Evolutionary conservation across 2,888 invertebrate genomes (phyloP).

Genomic region (Lepidochrysops patricia): DNA sequence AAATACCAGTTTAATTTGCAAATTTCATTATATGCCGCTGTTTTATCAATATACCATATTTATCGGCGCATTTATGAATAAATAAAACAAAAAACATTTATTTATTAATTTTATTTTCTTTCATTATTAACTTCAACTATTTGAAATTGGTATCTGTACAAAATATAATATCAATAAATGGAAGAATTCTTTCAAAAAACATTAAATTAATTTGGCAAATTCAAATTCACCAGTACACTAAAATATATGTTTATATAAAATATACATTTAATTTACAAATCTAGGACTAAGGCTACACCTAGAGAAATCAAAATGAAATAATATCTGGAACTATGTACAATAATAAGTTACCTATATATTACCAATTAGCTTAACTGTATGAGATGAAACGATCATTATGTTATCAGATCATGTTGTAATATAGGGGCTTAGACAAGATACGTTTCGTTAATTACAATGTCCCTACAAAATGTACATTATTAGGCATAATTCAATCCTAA

Average conservation of each 20-base stretch:
- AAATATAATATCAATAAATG: conserved; percentile 67
- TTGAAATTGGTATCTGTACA: conserved; percentile 66
- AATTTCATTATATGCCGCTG: too few species aligned
- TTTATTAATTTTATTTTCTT: conserved; percentile 70
- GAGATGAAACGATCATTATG: conserved; percentile 35
- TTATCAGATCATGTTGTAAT: conserved; percentile 40
- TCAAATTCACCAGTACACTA: conserved; percentile 63
- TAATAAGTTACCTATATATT: conserved; percentile 61
- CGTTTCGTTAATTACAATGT: too few species aligned
- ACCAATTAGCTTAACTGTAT: conserved; percentile 32
- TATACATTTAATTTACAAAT: conserved; percentile 69
- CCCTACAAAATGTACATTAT: too few species aligned
- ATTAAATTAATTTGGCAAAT: conserved; percentile 71
- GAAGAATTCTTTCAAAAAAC: conserved; percentile 55
- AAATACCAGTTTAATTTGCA: too few species aligned
- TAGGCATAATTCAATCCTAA: too few species aligned
- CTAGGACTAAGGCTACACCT: conserved; percentile 37
- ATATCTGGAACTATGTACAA: conserved; percentile 63
- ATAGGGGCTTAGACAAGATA: too few species aligned
- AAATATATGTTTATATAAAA: conserved; percentile 64
- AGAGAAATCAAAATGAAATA: conserved; percentile 50
- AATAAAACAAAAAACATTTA: conserved; percentile 53
- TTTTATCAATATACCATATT: not conserved
- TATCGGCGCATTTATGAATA: conserved; percentile 28
- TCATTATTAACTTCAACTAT: conserved; percentile 61